Conservation (phyloP, 2,888 invertebrate species). For the Miltochrista miniata region DNA sequence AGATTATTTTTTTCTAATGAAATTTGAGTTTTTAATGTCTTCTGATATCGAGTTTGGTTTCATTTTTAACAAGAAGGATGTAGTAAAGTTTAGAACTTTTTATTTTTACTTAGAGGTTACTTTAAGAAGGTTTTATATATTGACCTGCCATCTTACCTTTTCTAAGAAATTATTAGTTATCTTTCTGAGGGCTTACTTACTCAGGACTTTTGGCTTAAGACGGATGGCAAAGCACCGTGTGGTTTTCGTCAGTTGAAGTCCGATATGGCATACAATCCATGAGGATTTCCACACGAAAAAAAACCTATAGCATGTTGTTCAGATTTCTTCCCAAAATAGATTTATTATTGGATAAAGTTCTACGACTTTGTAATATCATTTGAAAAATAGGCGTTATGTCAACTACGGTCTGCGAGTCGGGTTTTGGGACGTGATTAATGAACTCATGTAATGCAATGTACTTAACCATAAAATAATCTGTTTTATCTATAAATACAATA, state of each 20-base stretch:
- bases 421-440: conserved; percentile 70
- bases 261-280: too few relatives aligned
- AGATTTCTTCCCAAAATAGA: conserved; percentile 44
- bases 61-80: neutral
- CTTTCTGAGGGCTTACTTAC: too few relatives aligned
- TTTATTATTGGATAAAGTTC: conserved; percentile 64
- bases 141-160: too few relatives aligned
- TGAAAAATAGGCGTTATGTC: conserved; percentile 76
- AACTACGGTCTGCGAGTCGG: conserved; percentile 64
- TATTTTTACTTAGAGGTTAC: neutral
- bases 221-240: too few relatives aligned
- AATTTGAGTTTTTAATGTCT: conserved; percentile 21
- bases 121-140: conserved; percentile 2
- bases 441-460: conserved; percentile 59
- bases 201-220: too few relatives aligned
- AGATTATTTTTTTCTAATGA: conserved; percentile 63
- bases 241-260: too few relatives aligned
- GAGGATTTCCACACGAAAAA: too few relatives aligned
- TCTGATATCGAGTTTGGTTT: neutral
- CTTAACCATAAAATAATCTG: conserved; percentile 10
- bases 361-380: conserved; percentile 68
- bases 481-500: conserved; percentile 19
- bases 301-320: conserved; percentile 38
- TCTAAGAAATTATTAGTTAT: too few relatives aligned
- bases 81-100: neutral